A percentile compares a stretch with the other conserved stretches of the same genome.
These are phyloP conservation scores for Petroica traversi DNA, from an alignment of 2,113 vertebrate species.

Conservation along the genomic window DNA sequence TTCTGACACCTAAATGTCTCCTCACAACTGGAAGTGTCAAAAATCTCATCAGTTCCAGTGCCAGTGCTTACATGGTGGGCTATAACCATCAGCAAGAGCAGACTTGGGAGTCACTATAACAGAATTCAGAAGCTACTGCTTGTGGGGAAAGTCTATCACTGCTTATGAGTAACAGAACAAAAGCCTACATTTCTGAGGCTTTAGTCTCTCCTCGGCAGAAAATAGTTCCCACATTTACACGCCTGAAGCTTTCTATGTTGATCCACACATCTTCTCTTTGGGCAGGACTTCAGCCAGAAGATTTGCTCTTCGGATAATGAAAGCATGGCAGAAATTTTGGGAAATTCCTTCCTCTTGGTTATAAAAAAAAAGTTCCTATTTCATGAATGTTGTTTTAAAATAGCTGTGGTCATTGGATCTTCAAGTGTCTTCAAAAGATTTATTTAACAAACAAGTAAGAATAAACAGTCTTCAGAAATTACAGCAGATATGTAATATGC, in stretches of 20 bases:
- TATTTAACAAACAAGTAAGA: background rate
- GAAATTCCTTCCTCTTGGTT: background rate
- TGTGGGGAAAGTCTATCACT: background rate
- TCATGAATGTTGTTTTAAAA: background rate
- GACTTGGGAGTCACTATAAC: background rate
- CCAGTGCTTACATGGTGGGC: background rate
- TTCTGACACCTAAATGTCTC: background rate
- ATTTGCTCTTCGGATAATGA: background rate
- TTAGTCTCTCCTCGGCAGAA: background rate
- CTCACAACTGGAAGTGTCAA: background rate
- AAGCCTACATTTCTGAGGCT: background rate
- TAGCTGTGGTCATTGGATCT: background rate
- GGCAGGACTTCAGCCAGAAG: background rate
- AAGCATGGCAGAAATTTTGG: background rate
- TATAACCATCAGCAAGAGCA: background rate
- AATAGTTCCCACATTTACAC: background rate
- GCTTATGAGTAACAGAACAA: background rate
- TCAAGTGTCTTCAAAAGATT: background rate
- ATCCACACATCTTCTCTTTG: background rate
- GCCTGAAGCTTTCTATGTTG: background rate
- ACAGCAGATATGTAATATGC: background rate
- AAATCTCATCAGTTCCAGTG: background rate
- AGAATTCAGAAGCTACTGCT: background rate
- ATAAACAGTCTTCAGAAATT: background rate
- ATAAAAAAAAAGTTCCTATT: background rate